Evolutionary conservation across 2,113 vertebrate genomes (phyloP), one percentile per base, ranked within the genome.

Genomic region (Tragulus kanchil): DNA sequence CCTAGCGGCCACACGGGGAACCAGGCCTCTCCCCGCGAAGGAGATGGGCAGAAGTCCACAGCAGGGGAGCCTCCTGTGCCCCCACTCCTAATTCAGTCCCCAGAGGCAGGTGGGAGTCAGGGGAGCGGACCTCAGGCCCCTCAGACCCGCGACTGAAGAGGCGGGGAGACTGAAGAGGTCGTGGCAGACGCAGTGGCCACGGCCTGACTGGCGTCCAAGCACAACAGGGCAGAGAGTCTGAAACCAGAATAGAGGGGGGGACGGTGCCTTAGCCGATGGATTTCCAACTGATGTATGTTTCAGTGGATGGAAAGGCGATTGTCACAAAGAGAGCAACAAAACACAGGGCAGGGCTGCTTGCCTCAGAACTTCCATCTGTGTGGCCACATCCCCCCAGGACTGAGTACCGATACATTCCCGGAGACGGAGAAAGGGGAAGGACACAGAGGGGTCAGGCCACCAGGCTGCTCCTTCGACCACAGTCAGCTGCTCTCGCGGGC

Each of bases 401-500:
- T 9, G 5, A 13, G 7, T 1, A 8, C n/a, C 8, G 36, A 12
- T 42, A 59, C 71, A 5, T 28, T 50, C 83, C 67, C 59, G 28
- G 94, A 28, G 45, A 52, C 2, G 36, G 0, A 42, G 62, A 28
- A 3, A 13, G 62, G n/a, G 31, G 59, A 45, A 6, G n/a, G 81
- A 5, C 61, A 36, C 17, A 3, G 12, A 19, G 14, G 88, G 73
- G 8, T 58, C 71, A 12, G 62, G 3, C 1, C 25, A 1, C 0
- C 5, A 26, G 3, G 1, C 12, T 11, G 9, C 1, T 7, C 19
- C 8, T 1, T 16, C 1, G 3, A 3, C 45, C 13, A 6, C 69
- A 0, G 26, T 4, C 19, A 1, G n/a, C 19, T 8, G 16, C 5
- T 5, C 26, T 2, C 8, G 1, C 42, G 16, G 36, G 77, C 61